These are phyloP conservation scores for Cyphomyrmex costatus DNA, from an alignment of 1,140 invertebrate genomes.

Conservation along the genomic window DNA sequence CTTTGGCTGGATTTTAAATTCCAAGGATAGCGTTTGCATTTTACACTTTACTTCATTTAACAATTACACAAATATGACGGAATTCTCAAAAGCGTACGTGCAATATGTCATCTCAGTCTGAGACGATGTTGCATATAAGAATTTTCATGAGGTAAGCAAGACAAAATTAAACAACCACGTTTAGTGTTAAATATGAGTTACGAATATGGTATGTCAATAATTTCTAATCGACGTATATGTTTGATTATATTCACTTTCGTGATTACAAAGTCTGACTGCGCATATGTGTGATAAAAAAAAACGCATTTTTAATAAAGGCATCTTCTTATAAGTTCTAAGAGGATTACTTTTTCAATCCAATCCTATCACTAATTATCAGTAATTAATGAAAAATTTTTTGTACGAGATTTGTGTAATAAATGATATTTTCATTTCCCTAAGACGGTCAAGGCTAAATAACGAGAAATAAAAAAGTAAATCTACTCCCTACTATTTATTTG, in stretches of 20 bases:
- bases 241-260: not conserved
- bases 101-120: not conserved
- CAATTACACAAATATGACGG: not conserved
- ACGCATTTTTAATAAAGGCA: not conserved
- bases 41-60: not conserved
- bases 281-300: not conserved
- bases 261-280: not conserved
- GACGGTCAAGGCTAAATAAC: not conserved
- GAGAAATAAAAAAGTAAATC: not conserved
- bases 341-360: not conserved
- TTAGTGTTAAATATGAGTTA: not conserved
- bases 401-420: not conserved
- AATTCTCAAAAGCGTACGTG: not conserved
- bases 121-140: not conserved
- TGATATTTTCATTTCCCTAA: not conserved
- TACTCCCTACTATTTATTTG: not conserved
- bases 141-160: not conserved
- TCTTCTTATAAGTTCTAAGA: not conserved
- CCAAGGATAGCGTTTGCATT: not conserved
- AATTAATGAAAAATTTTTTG: slow-evolving; percentile 35
- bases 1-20: not conserved
- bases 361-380: not conserved
- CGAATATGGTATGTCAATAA: not conserved
- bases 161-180: not conserved
- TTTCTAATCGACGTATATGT: not conserved